Evolutionary conservation across 2,113 vertebrate genomes (phyloP).

Genomic region (Cyrtonyx montezumae): DNA sequence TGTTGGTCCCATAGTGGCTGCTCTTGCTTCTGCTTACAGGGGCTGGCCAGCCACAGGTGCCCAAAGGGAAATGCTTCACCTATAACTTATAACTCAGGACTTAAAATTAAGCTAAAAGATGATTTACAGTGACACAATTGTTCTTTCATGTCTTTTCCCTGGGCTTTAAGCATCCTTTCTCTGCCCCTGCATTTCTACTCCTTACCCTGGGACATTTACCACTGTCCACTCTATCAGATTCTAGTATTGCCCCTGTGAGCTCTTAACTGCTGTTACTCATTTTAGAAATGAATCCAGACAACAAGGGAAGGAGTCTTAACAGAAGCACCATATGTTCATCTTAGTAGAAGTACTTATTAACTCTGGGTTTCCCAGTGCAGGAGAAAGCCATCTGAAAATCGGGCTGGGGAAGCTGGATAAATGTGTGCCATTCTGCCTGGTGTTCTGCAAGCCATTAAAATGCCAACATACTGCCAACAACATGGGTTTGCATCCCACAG

Average conservation of each 20-base stretch:
- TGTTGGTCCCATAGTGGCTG: background rate
- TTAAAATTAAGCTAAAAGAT: slow-evolving; percentile 17
- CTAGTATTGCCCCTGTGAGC: background rate
- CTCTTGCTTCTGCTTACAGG: background rate
- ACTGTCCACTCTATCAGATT: background rate
- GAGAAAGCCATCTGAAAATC: background rate
- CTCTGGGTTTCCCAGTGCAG: background rate
- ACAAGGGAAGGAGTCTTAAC: background rate
- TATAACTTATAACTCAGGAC: background rate
- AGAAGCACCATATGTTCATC: slow-evolving; percentile 1
- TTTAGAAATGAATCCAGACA: slow-evolving; percentile 37
- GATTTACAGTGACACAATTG: background rate
- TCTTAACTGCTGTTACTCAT: background rate
- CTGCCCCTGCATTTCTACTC: background rate
- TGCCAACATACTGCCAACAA: background rate
- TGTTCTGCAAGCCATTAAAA: slow-evolving; percentile 4
- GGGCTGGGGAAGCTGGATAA: background rate
- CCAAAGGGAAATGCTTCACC: background rate
- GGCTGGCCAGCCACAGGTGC: background rate
- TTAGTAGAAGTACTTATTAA: slow-evolving; percentile 8
- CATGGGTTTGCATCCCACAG: background rate
- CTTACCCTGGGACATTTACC: background rate
- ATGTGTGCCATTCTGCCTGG: background rate
- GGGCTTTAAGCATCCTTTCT: background rate
- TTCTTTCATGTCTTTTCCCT: background rate